Conservation (phyloP, 2,113 vertebrate genomes). For the Kobus ellipsiprymnus region DNA sequence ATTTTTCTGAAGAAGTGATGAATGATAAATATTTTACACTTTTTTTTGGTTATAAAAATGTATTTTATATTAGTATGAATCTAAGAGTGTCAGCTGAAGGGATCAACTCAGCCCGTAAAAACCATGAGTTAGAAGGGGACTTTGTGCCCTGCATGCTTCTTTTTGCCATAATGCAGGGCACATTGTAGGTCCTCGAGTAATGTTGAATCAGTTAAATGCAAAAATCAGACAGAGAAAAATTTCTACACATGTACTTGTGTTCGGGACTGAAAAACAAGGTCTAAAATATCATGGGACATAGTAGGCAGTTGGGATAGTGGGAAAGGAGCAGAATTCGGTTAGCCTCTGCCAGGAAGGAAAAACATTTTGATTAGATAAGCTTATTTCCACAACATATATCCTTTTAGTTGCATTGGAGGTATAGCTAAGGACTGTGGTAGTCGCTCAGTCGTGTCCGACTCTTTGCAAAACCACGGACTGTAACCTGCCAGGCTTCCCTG, state of each 20-base stretch:
- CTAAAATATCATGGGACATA: neutral
- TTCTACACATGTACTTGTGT: neutral
- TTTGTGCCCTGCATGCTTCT: neutral
- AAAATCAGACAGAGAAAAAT: neutral
- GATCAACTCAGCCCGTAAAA: neutral
- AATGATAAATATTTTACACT: neutral
- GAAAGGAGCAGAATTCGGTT: neutral
- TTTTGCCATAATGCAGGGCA: neutral
- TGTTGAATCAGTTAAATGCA: neutral
- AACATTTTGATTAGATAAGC: neutral
- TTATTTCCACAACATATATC: neutral
- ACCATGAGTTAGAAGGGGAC: neutral
- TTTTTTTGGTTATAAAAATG: neutral
- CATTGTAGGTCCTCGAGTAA: neutral
- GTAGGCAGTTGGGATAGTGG: neutral
- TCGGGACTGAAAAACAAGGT: neutral
- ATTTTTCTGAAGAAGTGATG: neutral
- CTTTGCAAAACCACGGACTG: neutral
- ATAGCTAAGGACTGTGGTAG: neutral
- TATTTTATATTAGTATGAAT: neutral
- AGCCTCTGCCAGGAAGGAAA: neutral
- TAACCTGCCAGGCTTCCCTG: accelerated
- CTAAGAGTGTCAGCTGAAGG: neutral
- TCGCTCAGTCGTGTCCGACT: neutral
- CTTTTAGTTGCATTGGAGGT: neutral